Base-by-base conservation (phyloP, 2,797 vertebrate species). In the Poecilia velifera region DNA sequence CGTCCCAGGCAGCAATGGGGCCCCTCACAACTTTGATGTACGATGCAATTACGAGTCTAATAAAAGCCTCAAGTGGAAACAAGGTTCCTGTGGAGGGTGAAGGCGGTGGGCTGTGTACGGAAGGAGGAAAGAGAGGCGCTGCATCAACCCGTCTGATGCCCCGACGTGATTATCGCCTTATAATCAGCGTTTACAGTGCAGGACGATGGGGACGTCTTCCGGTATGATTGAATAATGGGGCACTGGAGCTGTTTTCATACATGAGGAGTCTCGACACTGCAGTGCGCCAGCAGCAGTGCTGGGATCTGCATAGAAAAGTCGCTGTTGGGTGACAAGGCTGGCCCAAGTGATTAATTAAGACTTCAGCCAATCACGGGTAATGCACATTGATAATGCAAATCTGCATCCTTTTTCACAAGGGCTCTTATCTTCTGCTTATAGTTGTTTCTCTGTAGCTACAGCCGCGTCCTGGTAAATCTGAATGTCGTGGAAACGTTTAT, bases 31-130 rank as follows among this genome's bases (percentile, higher is more conserved):
- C 89, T 90, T 90, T 96, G 95, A 96, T 96, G 91, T 95, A 96
- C 87, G 94, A 95, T 76, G 94, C 94, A 95, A 96, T 96, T 96
- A 95, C 93, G 80, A 84, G 92, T 91, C 91, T 94, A 95, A 95
- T 95, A 94, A 95, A 93, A 93, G 89, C 92, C 84, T 92, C 89
- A 91, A 90, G 91, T 92, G 46, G 87, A 92, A 92, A 93, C 92
- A 92, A 83, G 71, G 83, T 82, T 78, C 76, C 76, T 64, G 90
- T 72, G 76, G 84, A 78, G 72, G 68, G 73, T 49, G 81, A 72
- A 51, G 80, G 71, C 18, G 71, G 68, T 28, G 43, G 25, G 13
- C 12, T 71, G 25, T 46, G n/a, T 70, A 41, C 28, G 28, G 47
- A 66, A 34, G 73, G 43, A 31, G 39, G 72, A 71, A 51, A 0